These are phyloP conservation scores for Ferdinandea cuprea DNA, from an alignment of 2,888 invertebrate species.

Conservation along the genomic window DNA sequence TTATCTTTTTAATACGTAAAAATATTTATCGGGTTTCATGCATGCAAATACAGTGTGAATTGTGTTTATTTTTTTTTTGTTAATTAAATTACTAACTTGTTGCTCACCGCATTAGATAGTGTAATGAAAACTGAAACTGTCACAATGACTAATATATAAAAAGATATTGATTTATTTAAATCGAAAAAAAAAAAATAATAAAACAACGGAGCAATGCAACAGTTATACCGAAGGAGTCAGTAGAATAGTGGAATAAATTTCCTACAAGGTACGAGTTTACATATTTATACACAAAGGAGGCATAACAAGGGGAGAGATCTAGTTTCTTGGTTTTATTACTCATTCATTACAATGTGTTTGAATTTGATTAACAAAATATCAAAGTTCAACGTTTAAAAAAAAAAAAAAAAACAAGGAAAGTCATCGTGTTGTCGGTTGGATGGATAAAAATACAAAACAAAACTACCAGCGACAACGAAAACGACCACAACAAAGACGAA, in stretches of 20 bases:
- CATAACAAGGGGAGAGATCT: neutral
- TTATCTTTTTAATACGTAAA: constrained; percentile 7
- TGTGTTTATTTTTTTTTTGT: constrained; percentile 36
- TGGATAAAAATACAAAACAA: neutral
- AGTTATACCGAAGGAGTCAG: neutral
- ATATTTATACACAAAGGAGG: constrained; percentile 2
- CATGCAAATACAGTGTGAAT: constrained; percentile 11
- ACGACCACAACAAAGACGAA: neutral
- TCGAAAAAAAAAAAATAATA: neutral
- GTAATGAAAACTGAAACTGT: neutral
- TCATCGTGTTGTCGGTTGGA: constrained; percentile 6
- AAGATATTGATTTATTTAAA: constrained; percentile 25
- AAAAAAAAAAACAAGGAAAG: constrained; percentile 13
- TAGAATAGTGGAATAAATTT: neutral
- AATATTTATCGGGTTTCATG: constrained; percentile 6
- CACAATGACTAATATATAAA: neutral
- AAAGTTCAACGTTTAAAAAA: constrained; percentile 47
- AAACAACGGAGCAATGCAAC: neutral
- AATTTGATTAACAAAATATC: constrained; percentile 58
- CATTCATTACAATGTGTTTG: constrained; percentile 19
- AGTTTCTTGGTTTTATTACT: constrained; percentile 29
- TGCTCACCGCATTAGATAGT: neutral
- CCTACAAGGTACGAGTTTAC: neutral
- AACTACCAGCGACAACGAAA: neutral
- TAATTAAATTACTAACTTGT: constrained; percentile 37